Percentiles rank a stretch among this genome's conserved stretches.
phyloP scores from a whole-genome alignment of 1,140 invertebrate genomes.

The Antheraea mylitta region DNA sequence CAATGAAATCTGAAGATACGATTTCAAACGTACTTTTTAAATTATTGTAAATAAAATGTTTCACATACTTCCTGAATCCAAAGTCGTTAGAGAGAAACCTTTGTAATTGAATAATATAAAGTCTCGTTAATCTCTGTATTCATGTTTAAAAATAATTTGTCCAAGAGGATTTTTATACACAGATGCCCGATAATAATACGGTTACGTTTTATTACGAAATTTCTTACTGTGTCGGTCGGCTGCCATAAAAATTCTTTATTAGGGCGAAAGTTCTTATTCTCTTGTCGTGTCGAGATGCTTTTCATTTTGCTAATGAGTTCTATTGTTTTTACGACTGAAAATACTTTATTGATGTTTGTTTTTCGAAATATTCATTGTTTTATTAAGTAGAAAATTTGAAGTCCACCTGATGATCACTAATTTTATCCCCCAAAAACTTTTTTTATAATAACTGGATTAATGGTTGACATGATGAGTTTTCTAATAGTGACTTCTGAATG shows the following conservation, averaged over 20 bases:
- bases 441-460: too few relatives aligned
- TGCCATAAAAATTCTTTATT: neutral
- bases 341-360: neutral
- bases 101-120: too few relatives aligned
- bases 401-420: too few relatives aligned
- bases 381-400: neutral
- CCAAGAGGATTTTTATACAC: neutral
- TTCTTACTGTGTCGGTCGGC: neutral
- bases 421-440: too few relatives aligned
- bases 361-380: neutral
- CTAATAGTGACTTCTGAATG: too few relatives aligned
- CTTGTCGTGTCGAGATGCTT: neutral
- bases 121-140: neutral
- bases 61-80: too few relatives aligned
- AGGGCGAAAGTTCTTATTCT: slow-evolving; percentile 1
- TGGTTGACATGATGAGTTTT: too few relatives aligned
- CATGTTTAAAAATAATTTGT: neutral
- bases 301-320: neutral
- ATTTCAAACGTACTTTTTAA: too few relatives aligned
- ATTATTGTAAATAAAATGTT: too few relatives aligned
- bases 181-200: neutral
- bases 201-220: neutral
- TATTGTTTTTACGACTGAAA: neutral
- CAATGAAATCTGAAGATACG: too few relatives aligned
- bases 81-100: too few relatives aligned